Evolutionary conservation across 2,113 vertebrate species (phyloP).

Genomic region (Synchiropus splendidus): DNA sequence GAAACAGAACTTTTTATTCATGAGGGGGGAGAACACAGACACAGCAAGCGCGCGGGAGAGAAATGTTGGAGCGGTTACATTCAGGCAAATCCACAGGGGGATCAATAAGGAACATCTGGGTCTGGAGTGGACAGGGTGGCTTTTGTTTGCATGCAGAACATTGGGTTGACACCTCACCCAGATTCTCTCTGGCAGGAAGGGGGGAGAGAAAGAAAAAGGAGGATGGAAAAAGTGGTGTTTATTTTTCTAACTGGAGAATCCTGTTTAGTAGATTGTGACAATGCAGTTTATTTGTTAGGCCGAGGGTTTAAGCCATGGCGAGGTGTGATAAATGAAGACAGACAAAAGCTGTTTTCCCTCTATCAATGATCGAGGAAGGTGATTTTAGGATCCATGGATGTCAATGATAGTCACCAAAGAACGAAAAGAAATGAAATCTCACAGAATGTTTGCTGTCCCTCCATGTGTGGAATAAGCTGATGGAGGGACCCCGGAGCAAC

Average conservation of each 20-base stretch:
- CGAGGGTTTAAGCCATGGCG: too few species aligned
- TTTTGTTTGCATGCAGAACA: conserved; percentile 53
- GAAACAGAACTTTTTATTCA: conserved; percentile 13
- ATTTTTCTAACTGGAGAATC: conserved; percentile 18
- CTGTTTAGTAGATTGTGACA: not conserved
- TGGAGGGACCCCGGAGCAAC: conserved; percentile 1
- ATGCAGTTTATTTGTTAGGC: not conserved
- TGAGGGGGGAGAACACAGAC: conserved; percentile 7
- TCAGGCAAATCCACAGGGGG: conserved; percentile 50
- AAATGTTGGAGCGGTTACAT: conserved; percentile 52
- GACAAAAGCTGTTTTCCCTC: too few species aligned
- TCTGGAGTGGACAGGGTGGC: conserved; percentile 53
- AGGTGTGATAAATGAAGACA: too few species aligned
- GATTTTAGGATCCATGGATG: too few species aligned
- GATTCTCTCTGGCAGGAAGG: conserved; percentile 36
- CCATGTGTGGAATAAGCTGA: not conserved
- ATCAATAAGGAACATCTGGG: conserved; percentile 70
- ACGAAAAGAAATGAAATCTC: too few species aligned
- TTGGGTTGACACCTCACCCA: conserved; percentile 56
- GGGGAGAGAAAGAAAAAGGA: conserved; percentile 9
- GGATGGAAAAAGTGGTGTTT: conserved; percentile 35
- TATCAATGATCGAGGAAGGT: too few species aligned
- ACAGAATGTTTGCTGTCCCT: too few species aligned
- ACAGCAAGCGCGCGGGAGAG: conserved; percentile 20
- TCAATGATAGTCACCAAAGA: too few species aligned